phyloP scores from a whole-genome alignment of 2,888 invertebrate genomes.

The Chaetoderma sp. region DNA sequence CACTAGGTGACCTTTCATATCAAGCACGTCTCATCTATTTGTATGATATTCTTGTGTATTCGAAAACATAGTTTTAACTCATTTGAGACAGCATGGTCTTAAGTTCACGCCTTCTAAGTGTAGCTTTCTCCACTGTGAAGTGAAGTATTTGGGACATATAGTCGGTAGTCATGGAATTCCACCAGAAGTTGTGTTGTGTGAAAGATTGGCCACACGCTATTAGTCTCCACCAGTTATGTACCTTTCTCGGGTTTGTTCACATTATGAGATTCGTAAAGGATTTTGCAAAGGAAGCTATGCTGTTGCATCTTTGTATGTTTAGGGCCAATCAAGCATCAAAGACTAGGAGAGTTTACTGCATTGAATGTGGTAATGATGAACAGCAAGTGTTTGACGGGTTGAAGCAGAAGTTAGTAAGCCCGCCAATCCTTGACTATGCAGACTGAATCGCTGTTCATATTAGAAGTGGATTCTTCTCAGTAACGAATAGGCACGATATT shows the following conservation, averaged over 20 bases:
- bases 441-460: not conserved
- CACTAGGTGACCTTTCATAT: slow-evolving; percentile 4
- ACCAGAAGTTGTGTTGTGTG: not conserved
- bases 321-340: not conserved
- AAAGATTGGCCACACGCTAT: not conserved
- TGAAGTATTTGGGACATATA: slow-evolving; percentile 5
- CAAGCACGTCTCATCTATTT: not conserved
- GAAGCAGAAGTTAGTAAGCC: not conserved
- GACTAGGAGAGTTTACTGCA: not conserved
- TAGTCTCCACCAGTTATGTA: not conserved
- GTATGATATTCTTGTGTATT: slow-evolving; percentile 4
- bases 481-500: slow-evolving; percentile 2
- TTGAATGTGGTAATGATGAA: not conserved
- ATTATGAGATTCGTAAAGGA: not conserved
- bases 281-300: not conserved
- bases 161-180: not conserved
- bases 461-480: slow-evolving; percentile 2
- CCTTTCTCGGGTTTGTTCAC: not conserved
- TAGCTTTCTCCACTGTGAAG: not conserved
- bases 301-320: not conserved
- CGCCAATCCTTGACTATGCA: slow-evolving; percentile 3
- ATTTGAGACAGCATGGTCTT: not conserved
- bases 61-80: not conserved
- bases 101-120: not conserved
- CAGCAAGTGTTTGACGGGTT: slow-evolving; percentile 1